Evolutionary conservation across 2,888 invertebrate species (phyloP).

Genomic region (Listrodromus nycthemerus): DNA sequence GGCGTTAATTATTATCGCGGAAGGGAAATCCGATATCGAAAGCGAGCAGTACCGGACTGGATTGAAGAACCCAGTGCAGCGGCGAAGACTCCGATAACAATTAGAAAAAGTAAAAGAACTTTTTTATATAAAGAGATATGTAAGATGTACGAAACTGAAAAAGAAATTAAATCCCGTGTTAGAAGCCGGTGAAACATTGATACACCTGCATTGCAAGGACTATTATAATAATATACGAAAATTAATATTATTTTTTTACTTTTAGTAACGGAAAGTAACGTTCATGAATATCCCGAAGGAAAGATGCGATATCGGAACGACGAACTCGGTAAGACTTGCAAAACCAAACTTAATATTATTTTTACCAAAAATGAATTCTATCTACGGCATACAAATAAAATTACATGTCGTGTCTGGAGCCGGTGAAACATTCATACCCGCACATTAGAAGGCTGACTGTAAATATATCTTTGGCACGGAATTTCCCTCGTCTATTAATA

Average conservation of each 20-base stretch:
- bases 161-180: constrained; percentile 2
- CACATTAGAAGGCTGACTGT: constrained; percentile 69
- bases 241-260: constrained; percentile 39
- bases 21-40: constrained; percentile 37
- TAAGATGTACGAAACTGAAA: neutral
- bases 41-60: too few relatives aligned
- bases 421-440: constrained; percentile 24
- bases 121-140: neutral
- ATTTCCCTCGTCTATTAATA: constrained; percentile 70
- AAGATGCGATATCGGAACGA: too few relatives aligned
- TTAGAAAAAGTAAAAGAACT: neutral
- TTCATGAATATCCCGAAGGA: too few relatives aligned
- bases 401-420: constrained; percentile 10
- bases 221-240: constrained; percentile 70
- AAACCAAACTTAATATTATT: too few relatives aligned
- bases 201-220: constrained; percentile 67
- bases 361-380: too few relatives aligned
- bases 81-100: neutral
- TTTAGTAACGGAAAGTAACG: too few relatives aligned
- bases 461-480: constrained; percentile 77
- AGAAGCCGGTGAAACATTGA: constrained; percentile 14
- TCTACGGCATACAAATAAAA: constrained; percentile 2
- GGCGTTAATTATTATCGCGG: constrained; percentile 47
- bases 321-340: too few relatives aligned
- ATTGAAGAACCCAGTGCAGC: too few relatives aligned